Base-by-base conservation (phyloP, 2,113 vertebrate species). In the Neopipo cinnamomea region DNA sequence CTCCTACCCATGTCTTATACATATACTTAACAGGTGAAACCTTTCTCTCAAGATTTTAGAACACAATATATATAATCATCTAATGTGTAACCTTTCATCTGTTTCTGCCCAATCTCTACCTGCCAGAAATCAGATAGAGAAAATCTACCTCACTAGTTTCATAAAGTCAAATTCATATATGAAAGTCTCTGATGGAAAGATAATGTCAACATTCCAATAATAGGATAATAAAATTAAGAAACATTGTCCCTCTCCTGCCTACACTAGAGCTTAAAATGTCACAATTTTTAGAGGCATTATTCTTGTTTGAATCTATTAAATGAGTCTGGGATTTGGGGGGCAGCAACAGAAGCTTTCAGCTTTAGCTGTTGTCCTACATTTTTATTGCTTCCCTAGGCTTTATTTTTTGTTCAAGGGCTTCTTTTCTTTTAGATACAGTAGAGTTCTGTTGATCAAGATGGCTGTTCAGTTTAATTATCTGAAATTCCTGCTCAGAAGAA, bases 31-130 rank as follows among this genome's bases (percentile, higher is more conserved):
- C 14, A 58, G 8, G 12, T 66, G 9, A 73, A 65, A 2, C 3
- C 20, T 5, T 5, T 0, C 3, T 0, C 3, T 3, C 5, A 39
- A 11, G 12, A 53, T 50, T 55, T 86, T 55, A 46, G 70, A 80
- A 46, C 6, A 8, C 4, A 39, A 4, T 22, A 4, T 41, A 1
- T 72, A 42, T 6, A 6, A 53, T 73, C 44, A 33, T 24, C 2
- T 23, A 50, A 50, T n/a, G 5, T 42, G 23, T 28, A 89, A 35
- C 20, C 0, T 27, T 25, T 18, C 1, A 2, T 7, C 24, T 66
- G 2, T 58, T 89, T 81, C 41, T 70, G 18, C 23, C 37, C 67
- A n/a, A 46, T 14, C 9, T 59, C 35, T 46, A 50, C 10, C 10
- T 85, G 4, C 3, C 20, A 84, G 30, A 73, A 80, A 80, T 59